These are phyloP conservation scores for Epinephelus lanceolatus DNA, from an alignment of 2,113 vertebrate genomes.

Conservation along the genomic window DNA sequence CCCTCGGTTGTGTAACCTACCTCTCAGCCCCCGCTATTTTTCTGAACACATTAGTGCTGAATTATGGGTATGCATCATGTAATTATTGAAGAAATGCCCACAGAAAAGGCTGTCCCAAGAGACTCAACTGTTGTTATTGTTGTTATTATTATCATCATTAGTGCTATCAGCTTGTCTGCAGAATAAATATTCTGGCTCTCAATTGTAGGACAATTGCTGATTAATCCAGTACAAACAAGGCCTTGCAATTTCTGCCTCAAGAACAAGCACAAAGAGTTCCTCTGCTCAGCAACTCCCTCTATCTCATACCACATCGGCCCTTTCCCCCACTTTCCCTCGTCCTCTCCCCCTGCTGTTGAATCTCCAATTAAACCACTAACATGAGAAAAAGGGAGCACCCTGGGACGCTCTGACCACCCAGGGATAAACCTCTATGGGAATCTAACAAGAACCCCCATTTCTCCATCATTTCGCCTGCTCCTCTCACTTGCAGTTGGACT, in stretches of 20 bases:
- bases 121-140: slow-evolving; percentile 74
- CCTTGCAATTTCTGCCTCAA: slow-evolving; percentile 50
- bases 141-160: slow-evolving; percentile 82
- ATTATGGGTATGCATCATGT: slow-evolving; percentile 78
- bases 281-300: slow-evolving; percentile 30
- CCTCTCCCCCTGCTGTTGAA: slow-evolving; percentile 25
- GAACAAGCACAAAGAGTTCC: slow-evolving; percentile 57
- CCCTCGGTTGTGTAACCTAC: slow-evolving; percentile 65
- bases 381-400: slow-evolving; percentile 50
- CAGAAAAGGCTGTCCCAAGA: slow-evolving; percentile 72
- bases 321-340: slow-evolving; percentile 10
- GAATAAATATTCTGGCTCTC: slow-evolving; percentile 73
- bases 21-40: slow-evolving; percentile 64
- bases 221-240: slow-evolving; percentile 75
- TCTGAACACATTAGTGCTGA: slow-evolving; percentile 72
- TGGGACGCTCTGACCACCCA: slow-evolving; percentile 59
- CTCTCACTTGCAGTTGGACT: slow-evolving; percentile 33
- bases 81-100: slow-evolving; percentile 80
- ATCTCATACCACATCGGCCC: slow-evolving; percentile 18
- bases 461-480: slow-evolving; percentile 17
- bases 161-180: slow-evolving; percentile 69
- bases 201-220: slow-evolving; percentile 67
- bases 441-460: slow-evolving; percentile 42
- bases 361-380: slow-evolving; percentile 71
- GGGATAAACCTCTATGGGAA: slow-evolving; percentile 55